A percentile compares a stretch with the other conserved stretches of the same genome.
Evolutionary conservation across 2,888 invertebrate species (phyloP).

Genomic region (Cenopis cana): DNA sequence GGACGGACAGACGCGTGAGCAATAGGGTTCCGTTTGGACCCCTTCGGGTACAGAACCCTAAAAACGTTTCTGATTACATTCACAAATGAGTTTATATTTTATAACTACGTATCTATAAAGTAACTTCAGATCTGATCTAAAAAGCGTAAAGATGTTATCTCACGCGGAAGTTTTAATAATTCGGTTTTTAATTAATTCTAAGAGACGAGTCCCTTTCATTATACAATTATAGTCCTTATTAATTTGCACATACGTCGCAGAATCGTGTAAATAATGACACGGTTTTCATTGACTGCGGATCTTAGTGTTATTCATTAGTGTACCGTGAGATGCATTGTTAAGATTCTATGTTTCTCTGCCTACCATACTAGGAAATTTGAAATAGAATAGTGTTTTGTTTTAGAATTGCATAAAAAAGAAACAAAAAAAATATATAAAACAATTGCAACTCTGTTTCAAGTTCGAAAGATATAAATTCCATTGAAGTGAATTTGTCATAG

Average conservation of each 20-base stretch:
- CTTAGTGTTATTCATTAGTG: slow-evolving; percentile 1
- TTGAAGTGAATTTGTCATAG: too few relatives aligned
- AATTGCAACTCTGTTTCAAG: too few relatives aligned
- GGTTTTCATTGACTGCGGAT: neutral
- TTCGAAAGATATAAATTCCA: too few relatives aligned
- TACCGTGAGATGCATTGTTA: slow-evolving; percentile 15
- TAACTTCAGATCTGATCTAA: slow-evolving; percentile 17
- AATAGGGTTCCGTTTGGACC: too few relatives aligned
- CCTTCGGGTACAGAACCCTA: too few relatives aligned
- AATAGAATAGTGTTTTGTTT: too few relatives aligned
- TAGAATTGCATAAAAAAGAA: too few relatives aligned
- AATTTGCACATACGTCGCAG: neutral
- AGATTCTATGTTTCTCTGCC: too few relatives aligned
- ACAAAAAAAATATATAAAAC: too few relatives aligned
- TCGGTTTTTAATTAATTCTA: slow-evolving; percentile 38
- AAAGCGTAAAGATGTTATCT: slow-evolving; percentile 42
- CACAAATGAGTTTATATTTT: neutral
- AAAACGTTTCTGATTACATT: too few relatives aligned
- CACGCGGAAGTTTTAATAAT: slow-evolving; percentile 39
- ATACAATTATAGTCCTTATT: neutral
- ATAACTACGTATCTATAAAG: neutral
- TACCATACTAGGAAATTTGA: too few relatives aligned
- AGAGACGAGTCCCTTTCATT: neutral
- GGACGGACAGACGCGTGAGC: too few relatives aligned
- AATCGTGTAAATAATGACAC: neutral